Conservation (phyloP, 1,140 invertebrate species). For the Orius insidiosus region DNA sequence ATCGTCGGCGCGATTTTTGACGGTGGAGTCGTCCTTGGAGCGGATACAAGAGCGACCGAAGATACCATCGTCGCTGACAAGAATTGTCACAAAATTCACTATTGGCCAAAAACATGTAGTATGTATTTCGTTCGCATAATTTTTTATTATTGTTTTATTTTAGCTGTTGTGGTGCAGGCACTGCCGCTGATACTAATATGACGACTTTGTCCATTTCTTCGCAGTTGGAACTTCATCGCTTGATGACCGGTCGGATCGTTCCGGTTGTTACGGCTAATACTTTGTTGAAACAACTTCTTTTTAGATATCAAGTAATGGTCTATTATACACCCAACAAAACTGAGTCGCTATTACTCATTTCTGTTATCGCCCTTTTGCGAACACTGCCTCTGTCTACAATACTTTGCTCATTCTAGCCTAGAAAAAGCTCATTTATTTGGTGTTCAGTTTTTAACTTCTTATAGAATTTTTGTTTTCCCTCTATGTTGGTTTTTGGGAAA, state of each 20-base stretch:
- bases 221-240: conserved; percentile 75
- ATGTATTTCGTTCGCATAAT: conserved; percentile 27
- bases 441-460: too few relatives aligned
- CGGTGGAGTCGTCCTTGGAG: conserved; percentile 95
- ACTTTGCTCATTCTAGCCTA: too few relatives aligned
- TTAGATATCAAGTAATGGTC: conserved; percentile 71
- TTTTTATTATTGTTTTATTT: conserved; percentile 6
- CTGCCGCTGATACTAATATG: conserved; percentile 93
- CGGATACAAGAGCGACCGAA: conserved; percentile 82
- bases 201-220: conserved; percentile 75
- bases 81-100: conserved; percentile 93
- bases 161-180: conserved; percentile 86
- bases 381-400: too few relatives aligned
- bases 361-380: too few relatives aligned
- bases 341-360: too few relatives aligned
- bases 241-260: conserved; percentile 75
- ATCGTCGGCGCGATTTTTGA: conserved; percentile 86
- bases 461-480: too few relatives aligned
- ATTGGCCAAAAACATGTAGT: conserved; percentile 88
- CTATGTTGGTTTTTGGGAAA: too few relatives aligned
- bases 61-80: conserved; percentile 94
- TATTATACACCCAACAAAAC: too few relatives aligned
- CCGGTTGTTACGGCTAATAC: conserved; percentile 76
- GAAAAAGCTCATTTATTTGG: too few relatives aligned
- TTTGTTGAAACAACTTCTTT: conserved; percentile 80